Percentiles rank a stretch among this genome's conserved stretches.
Conservation (phyloP, 1,140 invertebrate species). For the Drosophila mauritiana region DNA sequence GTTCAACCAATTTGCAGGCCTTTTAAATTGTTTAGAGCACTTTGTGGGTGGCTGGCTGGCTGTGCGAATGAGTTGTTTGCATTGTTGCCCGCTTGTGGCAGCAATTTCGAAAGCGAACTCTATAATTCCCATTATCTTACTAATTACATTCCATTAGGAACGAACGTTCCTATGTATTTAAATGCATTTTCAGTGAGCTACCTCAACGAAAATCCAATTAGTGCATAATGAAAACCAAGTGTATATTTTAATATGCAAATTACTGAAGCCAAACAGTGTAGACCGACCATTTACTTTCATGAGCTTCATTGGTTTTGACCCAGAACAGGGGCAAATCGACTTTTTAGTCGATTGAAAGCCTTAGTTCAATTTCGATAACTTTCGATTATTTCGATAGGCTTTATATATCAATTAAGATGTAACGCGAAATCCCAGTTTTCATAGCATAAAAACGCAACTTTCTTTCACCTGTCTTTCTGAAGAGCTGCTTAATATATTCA, state of each 20-base stretch:
- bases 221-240: neutral
- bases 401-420: too few relatives aligned
- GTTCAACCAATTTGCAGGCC: constrained; percentile 51
- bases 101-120: constrained; percentile 5
- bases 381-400: too few relatives aligned
- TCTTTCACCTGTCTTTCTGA: neutral
- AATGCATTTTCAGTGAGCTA: constrained; percentile 7
- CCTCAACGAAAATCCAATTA: neutral
- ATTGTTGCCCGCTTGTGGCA: neutral
- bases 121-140: neutral
- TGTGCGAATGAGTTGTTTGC: constrained; percentile 4
- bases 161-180: neutral
- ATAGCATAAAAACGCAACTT: neutral
- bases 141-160: neutral
- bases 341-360: too few relatives aligned
- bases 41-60: constrained; percentile 10
- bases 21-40: constrained; percentile 31
- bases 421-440: neutral
- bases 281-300: too few relatives aligned
- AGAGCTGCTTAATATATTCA: neutral
- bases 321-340: too few relatives aligned
- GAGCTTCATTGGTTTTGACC: too few relatives aligned
- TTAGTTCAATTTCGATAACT: too few relatives aligned
- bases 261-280: too few relatives aligned
- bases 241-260: too few relatives aligned